A percentile compares a stretch with the other conserved stretches of the same genome.
phyloP scores from a whole-genome alignment of 2,888 invertebrate species.

The Melipona bicolor region DNA sequence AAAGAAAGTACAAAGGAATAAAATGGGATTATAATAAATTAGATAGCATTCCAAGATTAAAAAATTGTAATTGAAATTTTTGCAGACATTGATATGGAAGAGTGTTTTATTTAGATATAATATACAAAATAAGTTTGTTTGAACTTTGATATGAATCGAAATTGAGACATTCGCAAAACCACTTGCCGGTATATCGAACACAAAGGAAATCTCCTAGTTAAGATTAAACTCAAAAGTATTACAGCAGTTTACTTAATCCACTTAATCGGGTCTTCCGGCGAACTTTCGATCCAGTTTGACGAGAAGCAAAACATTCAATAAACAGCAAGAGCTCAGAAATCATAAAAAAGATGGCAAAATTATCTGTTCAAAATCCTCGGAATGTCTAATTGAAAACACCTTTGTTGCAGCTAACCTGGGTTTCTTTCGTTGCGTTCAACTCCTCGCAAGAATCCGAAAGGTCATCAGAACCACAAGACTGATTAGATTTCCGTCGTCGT shows the following conservation, averaged over 20 bases:
- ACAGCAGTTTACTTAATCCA: slow-evolving; percentile 53
- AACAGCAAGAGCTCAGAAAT: background rate
- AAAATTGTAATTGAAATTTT: background rate
- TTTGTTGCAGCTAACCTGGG: slow-evolving; percentile 76
- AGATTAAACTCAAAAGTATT: slow-evolving; percentile 41
- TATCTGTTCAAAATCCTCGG: background rate
- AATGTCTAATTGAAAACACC: slow-evolving; percentile 19
- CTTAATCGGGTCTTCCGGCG: slow-evolving; percentile 41
- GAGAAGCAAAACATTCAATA: background rate
- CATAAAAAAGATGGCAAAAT: background rate
- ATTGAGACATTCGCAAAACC: slow-evolving; percentile 18
- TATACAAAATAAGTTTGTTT: slow-evolving; percentile 4
- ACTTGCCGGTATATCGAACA: slow-evolving; percentile 38
- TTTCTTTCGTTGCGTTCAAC: slow-evolving; percentile 80
- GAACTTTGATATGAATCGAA: background rate
- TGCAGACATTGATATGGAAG: background rate
- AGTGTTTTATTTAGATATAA: background rate
- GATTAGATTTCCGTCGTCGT: slow-evolving; percentile 80
- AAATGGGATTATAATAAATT: background rate
- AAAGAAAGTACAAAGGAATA: background rate
- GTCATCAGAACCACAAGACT: slow-evolving; percentile 81
- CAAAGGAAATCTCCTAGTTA: slow-evolving; percentile 23
- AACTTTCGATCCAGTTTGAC: slow-evolving; percentile 66
- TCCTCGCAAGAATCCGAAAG: slow-evolving; percentile 81
- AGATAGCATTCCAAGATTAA: background rate